Evolutionary conservation across 2,888 invertebrate genomes (phyloP), one percentile per base, ranked within the genome.

Genomic region (Caenorhabditis plicata): DNA sequence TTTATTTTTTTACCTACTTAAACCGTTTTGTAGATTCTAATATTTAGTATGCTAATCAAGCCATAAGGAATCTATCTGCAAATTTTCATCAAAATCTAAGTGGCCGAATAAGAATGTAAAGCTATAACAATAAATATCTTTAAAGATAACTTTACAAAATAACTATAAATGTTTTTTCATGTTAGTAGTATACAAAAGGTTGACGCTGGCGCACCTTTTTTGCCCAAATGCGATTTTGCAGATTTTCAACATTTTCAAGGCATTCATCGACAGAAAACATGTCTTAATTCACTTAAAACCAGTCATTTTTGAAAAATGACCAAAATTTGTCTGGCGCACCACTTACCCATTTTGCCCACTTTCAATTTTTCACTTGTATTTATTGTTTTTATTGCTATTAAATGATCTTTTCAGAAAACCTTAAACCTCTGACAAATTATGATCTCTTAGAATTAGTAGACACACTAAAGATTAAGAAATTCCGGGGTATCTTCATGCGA

Each of bases 141-240:
- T n/a, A n/a, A n/a, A n/a, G n/a, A n/a, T n/a, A n/a, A n/a, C n/a
- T n/a, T n/a, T n/a, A n/a, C n/a, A n/a, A n/a, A n/a, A n/a, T n/a
- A n/a, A n/a, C n/a, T n/a, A n/a, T n/a, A n/a, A n/a, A n/a, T n/a
- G n/a, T n/a, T n/a, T n/a, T n/a, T n/a, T n/a, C n/a, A n/a, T n/a
- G n/a, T n/a, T n/a, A 41, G 40, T 40, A 40, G 40, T 40, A 40
- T 40, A 17, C 19, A 40, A 40, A 40, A 40, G n/a, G 40, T 40
- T 17, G 40, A 40, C 40, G 40, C 40, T 40, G 40, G 8, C 19
- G 40, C 40, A 40, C 40, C 40, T 40, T 40, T 40, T 40, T 40
- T 40, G 40, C 40, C 40, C 40, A 40, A 40, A 40, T 33, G 7
- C 33, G 17, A n/a, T 8, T 33, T 33, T 8, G 7, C 8, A 33